These are phyloP conservation scores for Augochlora pura DNA, from an alignment of 1,140 invertebrate species.

Conservation along the genomic window DNA sequence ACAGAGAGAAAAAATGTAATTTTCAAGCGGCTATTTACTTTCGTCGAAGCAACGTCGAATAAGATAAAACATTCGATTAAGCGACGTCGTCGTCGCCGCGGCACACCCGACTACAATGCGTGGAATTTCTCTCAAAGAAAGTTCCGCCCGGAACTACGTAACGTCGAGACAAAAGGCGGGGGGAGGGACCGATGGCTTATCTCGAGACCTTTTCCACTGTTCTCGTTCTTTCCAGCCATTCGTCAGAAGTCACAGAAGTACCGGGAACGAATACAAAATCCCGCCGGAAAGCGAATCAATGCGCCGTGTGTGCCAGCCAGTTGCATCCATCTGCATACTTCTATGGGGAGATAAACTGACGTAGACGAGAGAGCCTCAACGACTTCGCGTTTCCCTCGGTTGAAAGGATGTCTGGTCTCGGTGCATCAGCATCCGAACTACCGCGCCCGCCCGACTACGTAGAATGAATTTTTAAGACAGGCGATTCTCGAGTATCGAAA, in stretches of 20 bases:
- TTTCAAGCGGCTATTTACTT: background rate
- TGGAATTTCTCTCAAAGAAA: slow-evolving; percentile 41
- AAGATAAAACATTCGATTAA: slow-evolving; percentile 37
- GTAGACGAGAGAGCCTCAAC: slow-evolving; percentile 2
- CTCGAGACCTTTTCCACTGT: slow-evolving; percentile 50
- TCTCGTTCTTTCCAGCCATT: slow-evolving; percentile 18
- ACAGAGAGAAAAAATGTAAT: slow-evolving; percentile 29
- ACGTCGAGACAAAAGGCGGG: slow-evolving; percentile 30
- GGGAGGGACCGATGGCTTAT: slow-evolving; percentile 47
- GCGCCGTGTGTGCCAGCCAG: slow-evolving; percentile 37
- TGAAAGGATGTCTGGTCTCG: background rate
- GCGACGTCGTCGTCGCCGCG: slow-evolving; percentile 17
- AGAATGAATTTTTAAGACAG: background rate
- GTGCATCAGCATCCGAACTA: background rate
- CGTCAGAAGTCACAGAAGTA: slow-evolving; percentile 42
- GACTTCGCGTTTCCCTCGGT: background rate
- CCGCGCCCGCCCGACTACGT: background rate
- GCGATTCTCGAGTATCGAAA: background rate
- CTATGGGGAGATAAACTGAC: slow-evolving; percentile 34
- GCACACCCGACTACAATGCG: slow-evolving; percentile 20
- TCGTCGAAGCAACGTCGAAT: slow-evolving; percentile 6
- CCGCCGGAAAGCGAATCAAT: slow-evolving; percentile 42
- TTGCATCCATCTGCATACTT: slow-evolving; percentile 34
- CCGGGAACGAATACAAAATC: slow-evolving; percentile 48
- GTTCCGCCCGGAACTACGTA: slow-evolving; percentile 8